Base-by-base conservation (phyloP, 2,888 invertebrate species). In the Perizoma flavofasciatum region DNA sequence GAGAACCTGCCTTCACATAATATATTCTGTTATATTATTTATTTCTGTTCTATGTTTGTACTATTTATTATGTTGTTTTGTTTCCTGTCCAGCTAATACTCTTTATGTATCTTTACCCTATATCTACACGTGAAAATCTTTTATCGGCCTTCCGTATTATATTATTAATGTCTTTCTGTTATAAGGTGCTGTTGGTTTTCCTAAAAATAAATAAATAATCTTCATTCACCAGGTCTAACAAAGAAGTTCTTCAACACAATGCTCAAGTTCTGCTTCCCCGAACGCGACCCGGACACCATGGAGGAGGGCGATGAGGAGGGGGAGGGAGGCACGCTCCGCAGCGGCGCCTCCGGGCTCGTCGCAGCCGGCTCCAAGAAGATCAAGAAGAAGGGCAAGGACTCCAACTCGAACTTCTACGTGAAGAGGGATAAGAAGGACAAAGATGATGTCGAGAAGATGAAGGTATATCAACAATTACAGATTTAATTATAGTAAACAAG, bases 391-490 rank as follows among this genome's bases (percentile, higher is more conserved):
- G 89, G 90, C 41, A 94, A 95, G 59, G 95, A 97, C 75, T 97
- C 97, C 73, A 97, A 90, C 64, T 96, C 97, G 0, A 97, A 96
- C 79, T 98, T 98, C 88, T 98, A 98, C 83, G 96, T 98, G 4
- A 96, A 96, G 72, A 95, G 97, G 53, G 97, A 96, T 68, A 94
- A 95, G 75, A 96, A 95, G 74, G 97, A 98, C 46, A 91, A 92
- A 51, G 98, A 98, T 81, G 99, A 99, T 79, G 98, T 99, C 0
- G 99, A 99, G 84, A 98, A 97, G 84, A 98, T 98, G 98, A 98
- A 98, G 94, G 96, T 95, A 54, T 22, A n/a, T 43, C 39, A 35
- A 22, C 3, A n/a, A 5, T 37, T 49, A 37, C 22, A 2, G 22
- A 22, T 22, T 1, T 1, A 22, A 22, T 22, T 22, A 22, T 22